phyloP scores from a whole-genome alignment of 92 coral and sea anemone genomes.

The Ricordea florida region DNA sequence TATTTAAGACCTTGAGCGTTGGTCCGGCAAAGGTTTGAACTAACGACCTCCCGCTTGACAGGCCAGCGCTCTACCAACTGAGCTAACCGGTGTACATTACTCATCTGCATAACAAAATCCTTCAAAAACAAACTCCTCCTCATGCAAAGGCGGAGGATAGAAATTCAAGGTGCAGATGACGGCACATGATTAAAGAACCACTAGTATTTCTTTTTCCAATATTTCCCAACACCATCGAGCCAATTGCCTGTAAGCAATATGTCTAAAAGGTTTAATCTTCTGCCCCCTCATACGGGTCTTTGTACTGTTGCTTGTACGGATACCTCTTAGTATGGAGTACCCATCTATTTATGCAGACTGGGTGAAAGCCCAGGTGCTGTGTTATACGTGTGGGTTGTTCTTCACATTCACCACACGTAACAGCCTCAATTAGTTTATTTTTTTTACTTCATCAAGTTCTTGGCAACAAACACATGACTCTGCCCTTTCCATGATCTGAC shows the following conservation, averaged over 20 bases:
- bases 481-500: slow-evolving; percentile 40
- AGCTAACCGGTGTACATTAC: too few species aligned
- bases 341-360: slow-evolving; percentile 43
- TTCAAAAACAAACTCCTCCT: slow-evolving; percentile 62
- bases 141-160: slow-evolving; percentile 67
- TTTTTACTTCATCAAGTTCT: slow-evolving; percentile 24
- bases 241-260: slow-evolving; percentile 45
- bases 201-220: slow-evolving; percentile 59
- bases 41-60: too few species aligned
- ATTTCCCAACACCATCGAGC: slow-evolving; percentile 69
- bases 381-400: slow-evolving; percentile 32
- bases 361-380: slow-evolving; percentile 43
- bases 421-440: slow-evolving; percentile 18
- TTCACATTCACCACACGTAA: not conserved
- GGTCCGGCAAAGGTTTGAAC: too few species aligned
- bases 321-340: slow-evolving; percentile 35
- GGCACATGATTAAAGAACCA: slow-evolving; percentile 68
- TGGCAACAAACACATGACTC: slow-evolving; percentile 43
- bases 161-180: slow-evolving; percentile 62
- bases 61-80: too few species aligned
- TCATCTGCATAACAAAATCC: slow-evolving; percentile 52
- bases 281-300: slow-evolving; percentile 35
- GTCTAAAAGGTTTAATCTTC: slow-evolving; percentile 36
- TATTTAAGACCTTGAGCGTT: too few species aligned
- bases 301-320: slow-evolving; percentile 45